Evolutionary conservation across 2,888 invertebrate species (phyloP).

Genomic region (Phaonia tiefii): DNA sequence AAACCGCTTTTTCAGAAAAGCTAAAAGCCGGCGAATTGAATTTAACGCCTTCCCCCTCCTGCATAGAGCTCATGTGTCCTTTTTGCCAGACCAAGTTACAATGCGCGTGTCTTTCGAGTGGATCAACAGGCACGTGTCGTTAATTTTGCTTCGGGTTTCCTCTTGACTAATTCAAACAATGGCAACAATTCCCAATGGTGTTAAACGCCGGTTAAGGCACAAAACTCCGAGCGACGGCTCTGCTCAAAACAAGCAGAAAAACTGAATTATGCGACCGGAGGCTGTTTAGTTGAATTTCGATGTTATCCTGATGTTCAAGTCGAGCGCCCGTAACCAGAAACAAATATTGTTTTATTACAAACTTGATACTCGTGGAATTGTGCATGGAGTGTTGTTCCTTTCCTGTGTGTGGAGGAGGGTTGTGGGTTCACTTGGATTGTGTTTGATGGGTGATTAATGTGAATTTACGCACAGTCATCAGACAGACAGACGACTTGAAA

Average conservation of each 20-base stretch:
- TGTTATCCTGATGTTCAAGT: constrained; percentile 17
- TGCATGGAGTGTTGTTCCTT: too few relatives aligned
- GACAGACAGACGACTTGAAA: not conserved
- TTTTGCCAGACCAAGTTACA: constrained; percentile 35
- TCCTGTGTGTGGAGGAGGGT: not conserved
- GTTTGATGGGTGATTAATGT: constrained; percentile 27
- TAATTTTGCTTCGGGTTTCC: constrained; percentile 65
- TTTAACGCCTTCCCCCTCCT: constrained; percentile 56
- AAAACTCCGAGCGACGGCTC: constrained; percentile 54
- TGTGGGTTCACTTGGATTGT: not conserved
- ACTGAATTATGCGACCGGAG: constrained; percentile 78
- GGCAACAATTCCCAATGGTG: constrained; percentile 69
- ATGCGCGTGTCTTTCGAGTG: constrained; percentile 53
- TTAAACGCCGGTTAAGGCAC: constrained; percentile 57
- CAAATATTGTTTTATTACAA: constrained; percentile 76
- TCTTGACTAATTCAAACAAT: constrained; percentile 55
- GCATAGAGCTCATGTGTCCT: constrained; percentile 49
- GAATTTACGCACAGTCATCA: constrained; percentile 25
- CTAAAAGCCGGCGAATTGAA: constrained; percentile 25
- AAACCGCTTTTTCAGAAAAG: constrained; percentile 34
- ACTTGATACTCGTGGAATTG: constrained; percentile 68
- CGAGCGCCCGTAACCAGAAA: constrained; percentile 74
- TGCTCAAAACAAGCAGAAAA: constrained; percentile 77
- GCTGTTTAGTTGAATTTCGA: constrained; percentile 70
- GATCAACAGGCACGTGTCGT: constrained; percentile 72